Conservation (phyloP, 30 jellyfish, hydroid and myxozoan species). For the Aurelia sp. region DNA sequence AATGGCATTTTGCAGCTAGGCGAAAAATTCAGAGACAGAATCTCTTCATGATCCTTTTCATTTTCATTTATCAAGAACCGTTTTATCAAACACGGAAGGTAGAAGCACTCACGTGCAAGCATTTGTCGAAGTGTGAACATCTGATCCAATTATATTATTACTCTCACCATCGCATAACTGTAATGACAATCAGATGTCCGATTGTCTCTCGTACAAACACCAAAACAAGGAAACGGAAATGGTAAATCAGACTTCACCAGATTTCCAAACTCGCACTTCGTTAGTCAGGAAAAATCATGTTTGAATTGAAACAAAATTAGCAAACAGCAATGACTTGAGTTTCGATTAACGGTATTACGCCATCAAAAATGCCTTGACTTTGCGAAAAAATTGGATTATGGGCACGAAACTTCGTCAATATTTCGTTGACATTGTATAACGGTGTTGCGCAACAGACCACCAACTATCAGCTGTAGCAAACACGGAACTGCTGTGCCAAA, state of each 20-base stretch:
- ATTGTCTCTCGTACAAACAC: slow-evolving; percentile 1
- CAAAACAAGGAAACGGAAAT: slow-evolving; percentile 52
- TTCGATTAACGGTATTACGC: no score
- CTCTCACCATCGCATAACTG: slow-evolving; percentile 36
- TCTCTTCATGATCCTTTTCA: no score
- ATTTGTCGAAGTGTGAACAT: slow-evolving; percentile 24
- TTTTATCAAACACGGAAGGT: slow-evolving; percentile 18
- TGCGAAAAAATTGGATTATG: background rate
- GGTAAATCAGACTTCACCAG: slow-evolving; percentile 22
- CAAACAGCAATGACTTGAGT: background rate
- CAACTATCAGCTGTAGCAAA: slow-evolving; percentile 36
- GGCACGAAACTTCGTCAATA: background rate
- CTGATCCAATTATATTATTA: slow-evolving; percentile 29
- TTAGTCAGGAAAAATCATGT: background rate
- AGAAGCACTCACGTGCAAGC: background rate
- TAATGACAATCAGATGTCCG: slow-evolving; percentile 42
- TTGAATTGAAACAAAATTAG: slow-evolving; percentile 4
- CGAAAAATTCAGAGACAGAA: no score
- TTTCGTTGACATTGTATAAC: background rate
- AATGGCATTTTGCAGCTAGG: no score
- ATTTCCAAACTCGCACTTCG: background rate
- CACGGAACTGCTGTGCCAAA: slow-evolving; percentile 64
- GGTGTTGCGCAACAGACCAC: slow-evolving; percentile 63
- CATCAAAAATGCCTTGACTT: no score
- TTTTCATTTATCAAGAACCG: no score